These are phyloP conservation scores for Pseudomyrmex sp. DNA, from an alignment of 1,140 invertebrate genomes.

Conservation along the genomic window DNA sequence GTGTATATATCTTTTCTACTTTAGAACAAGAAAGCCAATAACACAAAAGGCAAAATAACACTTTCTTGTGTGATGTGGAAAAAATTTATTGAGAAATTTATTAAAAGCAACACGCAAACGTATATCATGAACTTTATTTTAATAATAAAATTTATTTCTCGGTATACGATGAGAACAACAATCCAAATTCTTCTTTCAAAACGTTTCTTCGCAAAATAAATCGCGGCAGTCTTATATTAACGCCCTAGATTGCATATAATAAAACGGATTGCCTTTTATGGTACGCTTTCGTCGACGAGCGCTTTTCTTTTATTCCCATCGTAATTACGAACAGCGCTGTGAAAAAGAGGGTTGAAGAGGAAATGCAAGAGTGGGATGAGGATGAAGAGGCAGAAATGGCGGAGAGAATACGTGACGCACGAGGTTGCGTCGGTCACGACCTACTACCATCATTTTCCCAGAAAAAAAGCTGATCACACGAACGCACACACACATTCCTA, in stretches of 20 bases:
- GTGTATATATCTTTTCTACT: not conserved
- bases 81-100: not conserved
- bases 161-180: not conserved
- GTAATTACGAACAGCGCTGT: constrained; percentile 76
- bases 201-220: constrained; percentile 18
- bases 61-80: not conserved
- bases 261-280: constrained; percentile 72
- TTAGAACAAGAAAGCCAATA: not conserved
- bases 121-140: not conserved
- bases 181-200: not conserved
- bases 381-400: constrained; percentile 34
- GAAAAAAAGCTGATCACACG: constrained; percentile 35
- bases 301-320: constrained; percentile 76
- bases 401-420: constrained; percentile 58
- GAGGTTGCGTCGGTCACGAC: constrained; percentile 46
- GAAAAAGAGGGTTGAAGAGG: constrained; percentile 54
- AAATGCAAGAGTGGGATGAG: constrained; percentile 52
- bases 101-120: not conserved
- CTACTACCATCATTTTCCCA: constrained; percentile 61
- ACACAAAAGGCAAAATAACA: not conserved
- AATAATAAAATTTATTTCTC: not conserved
- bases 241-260: constrained; percentile 69
- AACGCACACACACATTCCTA: not conserved
- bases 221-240: constrained; percentile 42
- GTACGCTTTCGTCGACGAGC: constrained; percentile 69